Percentiles rank a stretch among this genome's conserved stretches.
These are phyloP conservation scores for Calypte anna DNA, from an alignment of 2,113 vertebrate species.

Conservation along the genomic window DNA sequence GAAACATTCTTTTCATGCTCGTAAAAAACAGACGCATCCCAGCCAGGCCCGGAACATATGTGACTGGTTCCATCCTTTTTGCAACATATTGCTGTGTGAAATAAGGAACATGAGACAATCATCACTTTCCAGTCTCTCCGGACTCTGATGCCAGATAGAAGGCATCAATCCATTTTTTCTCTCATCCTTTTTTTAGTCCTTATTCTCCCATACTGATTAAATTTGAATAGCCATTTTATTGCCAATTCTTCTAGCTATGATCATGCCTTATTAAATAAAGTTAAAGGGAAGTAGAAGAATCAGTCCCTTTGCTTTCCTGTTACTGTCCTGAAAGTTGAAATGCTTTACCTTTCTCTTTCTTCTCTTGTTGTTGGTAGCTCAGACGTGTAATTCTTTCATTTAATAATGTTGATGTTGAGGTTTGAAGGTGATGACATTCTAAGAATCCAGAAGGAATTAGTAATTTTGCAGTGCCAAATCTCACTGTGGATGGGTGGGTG, in stretches of 20 bases:
- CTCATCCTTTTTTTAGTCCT: slow-evolving; percentile 42
- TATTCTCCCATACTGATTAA: slow-evolving; percentile 24
- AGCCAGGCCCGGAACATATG: slow-evolving; percentile 67
- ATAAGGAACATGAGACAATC: slow-evolving; percentile 62
- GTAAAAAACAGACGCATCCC: slow-evolving; percentile 53
- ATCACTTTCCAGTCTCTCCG: slow-evolving; percentile 55
- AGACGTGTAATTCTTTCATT: not conserved
- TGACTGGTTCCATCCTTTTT: slow-evolving; percentile 58
- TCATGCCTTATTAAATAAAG: slow-evolving; percentile 18
- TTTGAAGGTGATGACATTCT: not conserved
- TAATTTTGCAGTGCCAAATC: slow-evolving; percentile 28
- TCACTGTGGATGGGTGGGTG: not conserved
- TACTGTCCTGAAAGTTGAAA: not conserved
- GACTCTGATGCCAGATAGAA: slow-evolving; percentile 55
- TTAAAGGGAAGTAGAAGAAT: not conserved
- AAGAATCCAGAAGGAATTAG: slow-evolving; percentile 26
- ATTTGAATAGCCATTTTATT: slow-evolving; percentile 64
- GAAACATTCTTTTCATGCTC: slow-evolving; percentile 60
- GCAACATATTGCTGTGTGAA: slow-evolving; percentile 63
- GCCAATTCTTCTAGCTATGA: slow-evolving; percentile 41
- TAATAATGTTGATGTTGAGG: slow-evolving; percentile 1
- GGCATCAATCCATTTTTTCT: slow-evolving; percentile 56
- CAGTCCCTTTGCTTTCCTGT: not conserved
- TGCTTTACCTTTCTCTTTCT: not conserved
- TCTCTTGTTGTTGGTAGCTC: not conserved